Evolutionary conservation across 2,797 vertebrate genomes (phyloP).

Genomic region (Chromobotia macracanthus): DNA sequence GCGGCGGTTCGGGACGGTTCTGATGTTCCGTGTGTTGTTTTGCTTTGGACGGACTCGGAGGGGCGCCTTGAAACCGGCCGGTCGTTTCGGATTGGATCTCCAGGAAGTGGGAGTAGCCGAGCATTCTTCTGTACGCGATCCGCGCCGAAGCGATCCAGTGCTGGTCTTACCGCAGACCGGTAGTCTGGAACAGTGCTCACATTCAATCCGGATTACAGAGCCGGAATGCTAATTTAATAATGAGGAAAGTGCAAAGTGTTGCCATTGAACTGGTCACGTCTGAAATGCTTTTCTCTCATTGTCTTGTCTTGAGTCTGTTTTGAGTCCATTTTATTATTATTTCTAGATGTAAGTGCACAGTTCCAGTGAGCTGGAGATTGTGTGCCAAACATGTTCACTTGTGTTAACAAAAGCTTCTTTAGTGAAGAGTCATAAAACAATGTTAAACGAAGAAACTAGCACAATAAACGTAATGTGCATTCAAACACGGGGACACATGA

Average conservation of each 20-base stretch:
- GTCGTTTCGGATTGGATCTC: conserved; percentile 69
- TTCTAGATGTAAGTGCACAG: neutral
- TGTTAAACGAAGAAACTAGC: too few species aligned
- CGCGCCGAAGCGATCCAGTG: conserved; percentile 76
- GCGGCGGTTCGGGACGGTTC: conserved; percentile 58
- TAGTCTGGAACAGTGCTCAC: neutral
- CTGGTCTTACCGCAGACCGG: conserved; percentile 57
- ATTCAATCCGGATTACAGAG: conserved; percentile 27
- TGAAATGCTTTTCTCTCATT: neutral
- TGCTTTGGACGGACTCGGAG: conserved; percentile 71
- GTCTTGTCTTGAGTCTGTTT: too few species aligned
- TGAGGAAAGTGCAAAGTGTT: too few species aligned
- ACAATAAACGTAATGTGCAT: too few species aligned
- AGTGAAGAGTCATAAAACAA: too few species aligned
- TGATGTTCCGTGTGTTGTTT: conserved; percentile 75
- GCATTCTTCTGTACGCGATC: conserved; percentile 78
- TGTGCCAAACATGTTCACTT: neutral
- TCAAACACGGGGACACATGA: too few species aligned
- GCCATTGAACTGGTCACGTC: neutral
- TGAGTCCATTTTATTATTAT: neutral
- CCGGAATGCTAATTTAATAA: conserved; percentile 26
- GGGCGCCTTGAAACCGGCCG: conserved; percentile 79
- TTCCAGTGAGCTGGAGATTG: neutral
- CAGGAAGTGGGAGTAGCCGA: conserved; percentile 71
- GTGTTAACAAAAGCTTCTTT: conserved; percentile 30